Evolutionary conservation across 2,888 invertebrate species (phyloP), one percentile per base, ranked within the genome.

Genomic region (Eledone cirrhosa): DNA sequence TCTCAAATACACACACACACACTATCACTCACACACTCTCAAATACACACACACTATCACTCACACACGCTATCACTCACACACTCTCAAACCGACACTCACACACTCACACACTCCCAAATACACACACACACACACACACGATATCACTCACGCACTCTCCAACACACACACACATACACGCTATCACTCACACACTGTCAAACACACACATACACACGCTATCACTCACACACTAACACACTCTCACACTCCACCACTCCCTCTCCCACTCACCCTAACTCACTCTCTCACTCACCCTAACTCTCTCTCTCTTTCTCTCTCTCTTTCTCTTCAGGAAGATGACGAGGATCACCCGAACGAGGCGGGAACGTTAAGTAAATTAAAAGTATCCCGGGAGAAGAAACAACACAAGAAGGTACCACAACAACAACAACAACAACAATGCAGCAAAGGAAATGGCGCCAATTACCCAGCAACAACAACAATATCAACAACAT

Each of bases 301-400:
- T n/a, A n/a, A n/a, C n/a, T n/a, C 41, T 33, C 13, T 78, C 7
- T 67, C 13, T 74, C 14, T 53, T 27, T 33, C 8, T 59, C 22
- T 31, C 22, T n/a, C 1, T 72, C 7, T 72, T 1, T 79, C 48
- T 31, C 22, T 79, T 22, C 80, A 86, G 86, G 85, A 84, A 79
- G 83, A 83, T 63, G 86, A 87, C 69, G 83, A 85, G 84, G 72
- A 72, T n/a, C 72, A 72, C 11, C 86, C 86, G 82, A 87, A 86
- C 87, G 86, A 86, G 85, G 85, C 86, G 81, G 86, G 86, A 80
- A 33, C 72, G 31, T 84, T 86, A 82, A 85, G 83, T 80, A 83
- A 85, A 77, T 76, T 82, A 78, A 86, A 85, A 81, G 76, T 83
- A 63, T 77, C 80, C 81, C 82, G 81, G 81, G 84, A 84, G 78